Conservation (phyloP, 1,140 invertebrate genomes). For the Drosophila mauritiana region DNA sequence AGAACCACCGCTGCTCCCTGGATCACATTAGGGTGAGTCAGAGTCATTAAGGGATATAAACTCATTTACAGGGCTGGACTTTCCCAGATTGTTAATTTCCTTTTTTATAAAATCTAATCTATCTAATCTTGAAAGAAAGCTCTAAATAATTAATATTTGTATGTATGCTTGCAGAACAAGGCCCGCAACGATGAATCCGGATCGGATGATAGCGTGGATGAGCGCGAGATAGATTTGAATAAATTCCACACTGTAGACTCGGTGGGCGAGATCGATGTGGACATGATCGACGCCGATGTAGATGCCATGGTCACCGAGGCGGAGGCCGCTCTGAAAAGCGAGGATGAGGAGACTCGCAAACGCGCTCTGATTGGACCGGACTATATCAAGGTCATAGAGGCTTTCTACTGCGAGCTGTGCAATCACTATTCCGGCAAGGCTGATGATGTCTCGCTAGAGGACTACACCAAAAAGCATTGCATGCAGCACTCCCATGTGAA, state of each 20-base stretch:
- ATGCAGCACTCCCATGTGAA: slow-evolving; percentile 89
- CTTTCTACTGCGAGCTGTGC: slow-evolving; percentile 90
- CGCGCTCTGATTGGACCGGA: slow-evolving; percentile 91
- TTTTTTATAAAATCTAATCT: too few species aligned
- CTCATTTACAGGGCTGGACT: too few species aligned
- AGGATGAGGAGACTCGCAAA: slow-evolving; percentile 88
- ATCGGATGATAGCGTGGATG: slow-evolving; percentile 87
- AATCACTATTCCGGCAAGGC: slow-evolving; percentile 88
- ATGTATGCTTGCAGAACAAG: slow-evolving; percentile 85
- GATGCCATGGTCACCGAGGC: slow-evolving; percentile 75
- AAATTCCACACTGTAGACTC: slow-evolving; percentile 94
- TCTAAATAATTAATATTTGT: not conserved
- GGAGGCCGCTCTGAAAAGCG: slow-evolving; percentile 86
- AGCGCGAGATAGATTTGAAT: slow-evolving; percentile 91
- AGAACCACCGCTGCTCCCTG: slow-evolving; percentile 91
- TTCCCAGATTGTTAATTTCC: too few species aligned
- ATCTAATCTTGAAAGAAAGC: too few species aligned
- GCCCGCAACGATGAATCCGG: slow-evolving; percentile 84
- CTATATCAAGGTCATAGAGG: slow-evolving; percentile 90
- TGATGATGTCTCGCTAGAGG: slow-evolving; percentile 86
- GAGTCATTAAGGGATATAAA: too few species aligned
- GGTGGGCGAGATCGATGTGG: slow-evolving; percentile 92
- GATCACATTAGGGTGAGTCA: slow-evolving; percentile 90
- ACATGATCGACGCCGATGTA: slow-evolving; percentile 79
- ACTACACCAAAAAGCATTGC: slow-evolving; percentile 89